Conservation (phyloP, 2,888 invertebrate genomes). For the Tetragonisca angustula region DNA sequence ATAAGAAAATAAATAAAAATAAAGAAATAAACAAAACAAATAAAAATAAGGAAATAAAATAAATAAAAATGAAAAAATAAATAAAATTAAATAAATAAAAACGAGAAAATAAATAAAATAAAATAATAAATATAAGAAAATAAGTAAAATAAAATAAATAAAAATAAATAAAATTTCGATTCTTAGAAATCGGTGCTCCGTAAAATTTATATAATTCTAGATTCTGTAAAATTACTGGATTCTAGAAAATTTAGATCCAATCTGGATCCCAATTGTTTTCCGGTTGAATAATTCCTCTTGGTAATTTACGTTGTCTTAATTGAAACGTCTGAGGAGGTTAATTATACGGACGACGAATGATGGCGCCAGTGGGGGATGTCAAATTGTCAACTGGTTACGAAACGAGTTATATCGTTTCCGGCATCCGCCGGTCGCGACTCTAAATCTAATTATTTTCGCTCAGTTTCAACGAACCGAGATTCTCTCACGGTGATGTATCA, state of each 20-base stretch:
- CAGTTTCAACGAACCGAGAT: slow-evolving; percentile 45
- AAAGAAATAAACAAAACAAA: no score
- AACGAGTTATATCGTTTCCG: slow-evolving; percentile 41
- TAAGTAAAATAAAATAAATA: no score
- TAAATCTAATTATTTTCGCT: slow-evolving; percentile 61
- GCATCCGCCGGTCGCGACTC: slow-evolving; percentile 21
- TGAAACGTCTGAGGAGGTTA: not conserved
- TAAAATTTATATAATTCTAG: not conserved
- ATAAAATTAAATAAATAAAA: not conserved
- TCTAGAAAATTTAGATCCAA: not conserved
- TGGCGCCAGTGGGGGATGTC: not conserved
- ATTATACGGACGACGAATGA: not conserved
- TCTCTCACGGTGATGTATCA: slow-evolving; percentile 48
- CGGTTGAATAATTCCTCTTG: not conserved
- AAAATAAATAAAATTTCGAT: not conserved
- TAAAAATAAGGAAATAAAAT: no score
- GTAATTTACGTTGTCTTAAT: not conserved
- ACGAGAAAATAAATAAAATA: no score
- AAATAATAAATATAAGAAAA: not conserved
- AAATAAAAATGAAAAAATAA: no score
- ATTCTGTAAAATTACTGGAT: not conserved
- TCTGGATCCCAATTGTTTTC: not conserved
- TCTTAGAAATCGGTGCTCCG: not conserved
- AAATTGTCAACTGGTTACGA: slow-evolving; percentile 20
- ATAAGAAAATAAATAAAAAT: no score